Conservation (phyloP, 1,140 invertebrate species). For the Eriosoma lanigerum region DNA sequence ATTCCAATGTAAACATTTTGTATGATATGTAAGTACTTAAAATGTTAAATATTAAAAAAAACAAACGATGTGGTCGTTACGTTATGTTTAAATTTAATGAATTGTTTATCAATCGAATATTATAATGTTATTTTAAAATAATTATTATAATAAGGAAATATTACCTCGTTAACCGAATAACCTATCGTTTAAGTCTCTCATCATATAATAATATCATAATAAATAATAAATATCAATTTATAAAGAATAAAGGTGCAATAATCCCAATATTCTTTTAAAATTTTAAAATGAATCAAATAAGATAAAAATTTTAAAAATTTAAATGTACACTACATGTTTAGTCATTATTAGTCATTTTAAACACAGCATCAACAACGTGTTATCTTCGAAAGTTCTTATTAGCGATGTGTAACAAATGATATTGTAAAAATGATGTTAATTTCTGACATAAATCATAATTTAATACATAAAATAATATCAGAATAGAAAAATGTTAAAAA, state of each 20-base stretch:
- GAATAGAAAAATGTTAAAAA: too few species aligned
- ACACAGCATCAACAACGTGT: too few species aligned
- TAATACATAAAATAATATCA: too few species aligned
- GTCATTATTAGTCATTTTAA: too few species aligned
- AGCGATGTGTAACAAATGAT: too few species aligned
- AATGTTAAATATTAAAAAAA: background rate
- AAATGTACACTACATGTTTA: too few species aligned
- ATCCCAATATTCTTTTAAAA: background rate
- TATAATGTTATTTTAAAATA: background rate
- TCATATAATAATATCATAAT: too few species aligned
- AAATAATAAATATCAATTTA: too few species aligned
- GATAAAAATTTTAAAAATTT: too few species aligned
- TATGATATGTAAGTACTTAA: background rate
- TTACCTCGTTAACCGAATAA: background rate
- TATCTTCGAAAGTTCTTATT: too few species aligned
- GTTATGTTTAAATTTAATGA: background rate
- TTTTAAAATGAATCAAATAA: background rate
- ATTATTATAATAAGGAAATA: background rate
- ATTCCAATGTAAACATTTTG: background rate
- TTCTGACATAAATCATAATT: too few species aligned
- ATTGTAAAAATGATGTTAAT: too few species aligned
- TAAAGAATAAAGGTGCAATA: background rate
- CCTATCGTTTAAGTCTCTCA: constrained; percentile 9
- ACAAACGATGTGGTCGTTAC: background rate
- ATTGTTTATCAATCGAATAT: background rate